These are phyloP conservation scores for Dioctria rufipes DNA, from an alignment of 2,888 invertebrate genomes.

Conservation along the genomic window DNA sequence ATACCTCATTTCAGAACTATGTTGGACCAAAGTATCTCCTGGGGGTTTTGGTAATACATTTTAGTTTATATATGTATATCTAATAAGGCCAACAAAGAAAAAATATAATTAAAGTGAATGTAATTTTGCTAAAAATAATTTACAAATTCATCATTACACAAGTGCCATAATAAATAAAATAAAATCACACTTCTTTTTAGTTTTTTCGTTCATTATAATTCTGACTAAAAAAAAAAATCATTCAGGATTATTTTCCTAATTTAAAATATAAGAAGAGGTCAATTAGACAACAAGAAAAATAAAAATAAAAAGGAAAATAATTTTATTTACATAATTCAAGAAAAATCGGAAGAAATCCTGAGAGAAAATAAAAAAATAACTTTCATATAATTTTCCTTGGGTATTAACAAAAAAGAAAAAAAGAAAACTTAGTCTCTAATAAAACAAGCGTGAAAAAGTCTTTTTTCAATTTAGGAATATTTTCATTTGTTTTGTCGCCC, in stretches of 20 bases:
- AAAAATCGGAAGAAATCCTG: slow-evolving; percentile 14
- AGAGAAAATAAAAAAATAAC: neutral
- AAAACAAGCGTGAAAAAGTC: slow-evolving; percentile 41
- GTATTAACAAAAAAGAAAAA: slow-evolving; percentile 7
- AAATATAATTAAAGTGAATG: neutral
- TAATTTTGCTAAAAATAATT: slow-evolving; percentile 23
- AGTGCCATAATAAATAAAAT: slow-evolving; percentile 12
- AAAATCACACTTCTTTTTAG: slow-evolving; percentile 17
- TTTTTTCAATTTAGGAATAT: slow-evolving; percentile 51
- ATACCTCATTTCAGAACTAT: too few species aligned
- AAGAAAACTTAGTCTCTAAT: slow-evolving; percentile 27
- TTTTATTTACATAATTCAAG: slow-evolving; percentile 38
- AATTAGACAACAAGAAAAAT: neutral
- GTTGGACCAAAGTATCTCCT: too few species aligned
- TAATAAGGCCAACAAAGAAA: slow-evolving; percentile 13
- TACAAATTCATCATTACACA: slow-evolving; percentile 29
- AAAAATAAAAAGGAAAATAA: neutral
- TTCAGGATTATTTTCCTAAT: slow-evolving; percentile 12
- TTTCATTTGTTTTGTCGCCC: slow-evolving; percentile 24
- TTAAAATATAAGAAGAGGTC: neutral
- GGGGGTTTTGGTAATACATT: too few species aligned
- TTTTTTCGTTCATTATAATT: slow-evolving; percentile 1
- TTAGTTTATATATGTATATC: neutral
- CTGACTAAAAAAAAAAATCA: slow-evolving; percentile 2
- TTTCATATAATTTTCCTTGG: neutral